A percentile compares a stretch with the other conserved stretches of the same genome.
Evolutionary conservation across 2,113 vertebrate species (phyloP).

Genomic region (Mesoclemmys tuberculata): DNA sequence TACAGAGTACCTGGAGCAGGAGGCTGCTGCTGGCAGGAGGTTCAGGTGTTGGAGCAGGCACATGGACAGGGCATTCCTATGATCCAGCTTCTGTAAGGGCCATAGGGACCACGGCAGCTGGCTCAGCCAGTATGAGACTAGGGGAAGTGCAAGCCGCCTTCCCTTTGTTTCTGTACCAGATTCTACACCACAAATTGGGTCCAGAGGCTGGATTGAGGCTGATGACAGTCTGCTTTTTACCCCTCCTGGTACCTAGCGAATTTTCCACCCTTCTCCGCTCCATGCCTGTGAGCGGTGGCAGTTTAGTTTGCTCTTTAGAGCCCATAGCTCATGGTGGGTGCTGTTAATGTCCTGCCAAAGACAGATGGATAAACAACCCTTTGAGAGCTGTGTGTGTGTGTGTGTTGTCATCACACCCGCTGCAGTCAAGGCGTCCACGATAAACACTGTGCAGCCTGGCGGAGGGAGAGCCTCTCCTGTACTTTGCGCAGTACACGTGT

Average conservation of each 20-base stretch:
- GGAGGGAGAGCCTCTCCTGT: fast-evolving
- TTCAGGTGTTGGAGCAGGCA: neutral
- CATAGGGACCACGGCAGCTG: neutral
- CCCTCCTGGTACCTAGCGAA: neutral
- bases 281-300: neutral
- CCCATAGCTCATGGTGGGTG: neutral
- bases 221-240: neutral
- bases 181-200: neutral
- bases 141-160: neutral
- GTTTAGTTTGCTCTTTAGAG: neutral
- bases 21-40: neutral
- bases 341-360: neutral
- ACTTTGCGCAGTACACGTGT: fast-evolving
- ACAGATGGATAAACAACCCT: constrained; percentile 2
- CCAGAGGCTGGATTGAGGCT: neutral
- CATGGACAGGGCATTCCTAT: neutral
- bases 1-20: neutral
- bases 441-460: neutral
- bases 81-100: neutral
- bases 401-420: neutral
- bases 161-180: neutral
- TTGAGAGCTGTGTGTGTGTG: neutral
- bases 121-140: neutral
- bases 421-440: fast-evolving
- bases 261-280: neutral